phyloP scores from a whole-genome alignment of 2,113 vertebrate species.

The Nesogale talazaci region DNA sequence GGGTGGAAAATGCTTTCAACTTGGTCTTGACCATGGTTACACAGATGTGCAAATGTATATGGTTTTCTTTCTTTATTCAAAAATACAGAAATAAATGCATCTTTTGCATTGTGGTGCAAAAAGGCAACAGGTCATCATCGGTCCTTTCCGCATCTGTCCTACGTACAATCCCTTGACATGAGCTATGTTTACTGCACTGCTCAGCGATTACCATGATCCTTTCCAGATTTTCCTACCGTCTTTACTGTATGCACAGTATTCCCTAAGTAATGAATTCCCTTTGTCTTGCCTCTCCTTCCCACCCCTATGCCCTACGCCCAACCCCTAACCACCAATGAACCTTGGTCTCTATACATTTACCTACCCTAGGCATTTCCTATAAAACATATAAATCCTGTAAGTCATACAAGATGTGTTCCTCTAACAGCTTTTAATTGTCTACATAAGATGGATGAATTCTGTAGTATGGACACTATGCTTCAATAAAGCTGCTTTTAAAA shows the following conservation, averaged over 20 bases:
- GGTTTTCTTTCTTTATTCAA: neutral
- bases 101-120: too few relatives aligned
- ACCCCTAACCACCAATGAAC: neutral
- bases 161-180: too few relatives aligned
- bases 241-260: too few relatives aligned
- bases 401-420: neutral
- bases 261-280: too few relatives aligned
- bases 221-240: too few relatives aligned
- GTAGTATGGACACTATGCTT: conserved; percentile 21
- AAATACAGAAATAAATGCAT: too few relatives aligned
- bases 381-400: neutral
- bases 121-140: too few relatives aligned
- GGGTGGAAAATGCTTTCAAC: conserved; percentile 36
- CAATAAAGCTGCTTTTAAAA: conserved; percentile 8
- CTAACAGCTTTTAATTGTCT: conserved; percentile 35
- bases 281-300: too few relatives aligned
- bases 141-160: too few relatives aligned
- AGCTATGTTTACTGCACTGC: too few relatives aligned
- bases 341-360: neutral
- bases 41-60: neutral
- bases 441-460: conserved; percentile 37
- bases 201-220: too few relatives aligned
- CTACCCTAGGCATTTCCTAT: neutral
- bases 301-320: too few relatives aligned
- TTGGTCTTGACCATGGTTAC: neutral